Evolutionary conservation across 2,113 vertebrate species (phyloP).

Genomic region (Hemichromis elongatus): DNA sequence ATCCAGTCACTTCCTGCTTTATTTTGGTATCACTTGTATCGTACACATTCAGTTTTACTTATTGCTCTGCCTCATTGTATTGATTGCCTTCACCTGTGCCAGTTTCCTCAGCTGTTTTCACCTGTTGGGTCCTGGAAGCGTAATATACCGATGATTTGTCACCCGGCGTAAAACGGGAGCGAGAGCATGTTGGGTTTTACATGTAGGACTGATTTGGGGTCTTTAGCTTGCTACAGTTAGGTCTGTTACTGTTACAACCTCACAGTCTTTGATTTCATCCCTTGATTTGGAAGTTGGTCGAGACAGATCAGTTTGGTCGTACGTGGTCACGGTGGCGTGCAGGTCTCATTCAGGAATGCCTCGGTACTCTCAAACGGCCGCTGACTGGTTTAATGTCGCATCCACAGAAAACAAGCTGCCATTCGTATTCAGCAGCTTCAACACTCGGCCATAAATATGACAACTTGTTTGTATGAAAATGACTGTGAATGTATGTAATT

Average conservation of each 20-base stretch:
- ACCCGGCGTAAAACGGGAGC: no score
- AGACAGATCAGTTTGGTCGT: background rate
- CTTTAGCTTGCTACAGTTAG: background rate
- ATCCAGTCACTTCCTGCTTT: background rate
- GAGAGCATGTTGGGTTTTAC: no score
- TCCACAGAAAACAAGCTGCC: background rate
- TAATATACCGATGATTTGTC: no score
- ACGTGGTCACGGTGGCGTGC: background rate
- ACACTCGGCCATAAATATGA: background rate
- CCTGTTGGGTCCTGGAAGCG: no score
- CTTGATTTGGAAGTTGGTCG: background rate
- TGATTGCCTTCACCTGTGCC: background rate
- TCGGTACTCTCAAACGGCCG: background rate
- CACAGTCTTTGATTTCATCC: background rate
- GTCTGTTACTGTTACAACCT: background rate
- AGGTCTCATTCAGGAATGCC: background rate
- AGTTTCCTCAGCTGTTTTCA: background rate
- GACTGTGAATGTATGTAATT: conserved; percentile 25
- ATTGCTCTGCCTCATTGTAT: background rate
- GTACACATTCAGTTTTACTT: background rate
- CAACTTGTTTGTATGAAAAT: background rate
- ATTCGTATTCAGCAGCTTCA: background rate
- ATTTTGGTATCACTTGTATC: background rate
- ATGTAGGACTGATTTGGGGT: background rate
- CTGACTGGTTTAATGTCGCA: background rate